phyloP scores from a whole-genome alignment of 2,888 invertebrate genomes.

The Drosophila greeni region DNA sequence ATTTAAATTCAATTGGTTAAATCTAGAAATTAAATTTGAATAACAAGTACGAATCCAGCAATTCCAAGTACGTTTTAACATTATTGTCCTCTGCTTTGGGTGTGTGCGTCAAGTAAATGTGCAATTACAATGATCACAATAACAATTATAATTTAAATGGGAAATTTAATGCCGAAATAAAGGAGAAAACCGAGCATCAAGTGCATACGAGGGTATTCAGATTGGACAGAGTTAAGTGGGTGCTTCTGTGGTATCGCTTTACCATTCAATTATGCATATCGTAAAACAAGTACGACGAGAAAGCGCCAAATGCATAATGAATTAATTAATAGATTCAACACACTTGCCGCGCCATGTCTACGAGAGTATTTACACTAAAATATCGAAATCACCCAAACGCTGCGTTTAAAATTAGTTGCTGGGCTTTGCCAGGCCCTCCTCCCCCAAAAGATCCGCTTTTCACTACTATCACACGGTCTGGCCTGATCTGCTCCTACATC shows the following conservation, averaged over 20 bases:
- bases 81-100: constrained; percentile 64
- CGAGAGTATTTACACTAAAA: constrained; percentile 55
- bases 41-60: constrained; percentile 54
- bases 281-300: constrained; percentile 34
- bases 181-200: constrained; percentile 29
- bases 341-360: constrained; percentile 24
- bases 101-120: constrained; percentile 38
- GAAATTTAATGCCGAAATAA: constrained; percentile 26
- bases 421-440: neutral
- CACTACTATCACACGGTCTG: constrained; percentile 62
- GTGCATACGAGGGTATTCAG: constrained; percentile 11
- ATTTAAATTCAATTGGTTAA: constrained; percentile 43
- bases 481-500: constrained; percentile 56
- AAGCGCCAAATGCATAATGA: constrained; percentile 54
- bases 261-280: constrained; percentile 38
- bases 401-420: constrained; percentile 66
- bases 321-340: constrained; percentile 23
- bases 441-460: constrained; percentile 7
- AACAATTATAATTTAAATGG: constrained; percentile 16
- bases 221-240: constrained; percentile 19
- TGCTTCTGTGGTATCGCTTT: constrained; percentile 18
- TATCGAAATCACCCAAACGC: constrained; percentile 68
- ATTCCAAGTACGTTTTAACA: constrained; percentile 55
- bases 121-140: constrained; percentile 34
- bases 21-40: constrained; percentile 46